Evolutionary conservation across 2,113 vertebrate species (phyloP).

Genomic region (Catharus fuscescens): DNA sequence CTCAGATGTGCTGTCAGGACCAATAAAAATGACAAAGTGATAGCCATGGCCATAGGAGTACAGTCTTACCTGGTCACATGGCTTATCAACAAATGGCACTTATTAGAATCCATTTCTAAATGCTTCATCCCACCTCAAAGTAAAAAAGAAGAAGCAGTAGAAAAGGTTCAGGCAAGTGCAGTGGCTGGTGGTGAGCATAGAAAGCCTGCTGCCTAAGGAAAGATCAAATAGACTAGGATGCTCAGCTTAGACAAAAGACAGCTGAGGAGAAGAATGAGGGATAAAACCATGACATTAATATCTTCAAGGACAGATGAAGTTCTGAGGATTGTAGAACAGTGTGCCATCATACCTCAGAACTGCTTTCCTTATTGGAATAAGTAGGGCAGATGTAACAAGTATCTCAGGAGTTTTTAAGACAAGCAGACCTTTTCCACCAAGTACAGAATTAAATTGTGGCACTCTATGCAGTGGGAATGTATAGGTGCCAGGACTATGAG

Average conservation of each 20-base stretch:
- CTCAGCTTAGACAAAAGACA: neutral
- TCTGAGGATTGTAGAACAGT: neutral
- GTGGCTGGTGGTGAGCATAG: neutral
- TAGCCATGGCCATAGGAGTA: fast-evolving
- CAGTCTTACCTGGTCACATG: neutral
- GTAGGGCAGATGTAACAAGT: neutral
- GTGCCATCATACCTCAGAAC: neutral
- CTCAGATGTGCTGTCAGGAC: neutral
- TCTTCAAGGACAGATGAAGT: neutral
- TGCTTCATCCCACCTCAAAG: neutral
- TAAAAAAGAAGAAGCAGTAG: neutral
- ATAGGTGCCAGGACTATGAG: neutral
- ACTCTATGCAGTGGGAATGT: neutral
- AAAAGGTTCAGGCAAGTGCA: neutral
- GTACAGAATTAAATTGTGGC: neutral
- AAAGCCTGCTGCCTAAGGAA: neutral
- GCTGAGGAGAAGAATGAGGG: neutral
- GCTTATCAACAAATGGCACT: neutral
- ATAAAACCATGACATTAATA: neutral
- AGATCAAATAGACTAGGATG: neutral
- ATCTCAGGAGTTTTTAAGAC: neutral
- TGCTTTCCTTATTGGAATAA: neutral
- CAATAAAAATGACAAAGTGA: neutral
- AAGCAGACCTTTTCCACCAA: neutral
- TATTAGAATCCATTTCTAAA: neutral